Percentiles rank a stretch among this genome's conserved stretches.
phyloP scores from a whole-genome alignment of 2,113 vertebrate genomes.

The Sebastes fasciatus region DNA sequence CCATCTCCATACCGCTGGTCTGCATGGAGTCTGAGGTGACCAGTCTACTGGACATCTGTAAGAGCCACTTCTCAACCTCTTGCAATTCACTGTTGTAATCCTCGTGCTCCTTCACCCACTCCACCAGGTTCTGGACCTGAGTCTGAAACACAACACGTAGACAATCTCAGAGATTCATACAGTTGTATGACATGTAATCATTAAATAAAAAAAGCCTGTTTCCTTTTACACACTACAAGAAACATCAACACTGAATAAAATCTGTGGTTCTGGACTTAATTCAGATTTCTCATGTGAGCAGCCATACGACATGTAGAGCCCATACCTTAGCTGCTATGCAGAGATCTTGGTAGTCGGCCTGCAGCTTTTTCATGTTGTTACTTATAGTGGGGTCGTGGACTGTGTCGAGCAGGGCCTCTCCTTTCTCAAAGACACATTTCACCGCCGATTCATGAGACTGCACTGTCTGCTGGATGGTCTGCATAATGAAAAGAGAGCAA shows the following conservation, averaged over 20 bases:
- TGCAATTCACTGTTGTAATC: conserved; percentile 93
- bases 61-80: conserved; percentile 94
- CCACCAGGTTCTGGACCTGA: conserved; percentile 86
- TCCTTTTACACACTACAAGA: neutral
- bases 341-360: conserved; percentile 89
- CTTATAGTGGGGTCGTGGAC: conserved; percentile 86
- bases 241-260: neutral
- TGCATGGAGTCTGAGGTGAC: conserved; percentile 91
- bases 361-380: conserved; percentile 88
- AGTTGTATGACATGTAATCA: neutral
- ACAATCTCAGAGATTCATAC: neutral
- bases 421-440: conserved; percentile 92
- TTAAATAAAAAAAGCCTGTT: too few relatives aligned
- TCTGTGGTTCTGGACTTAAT: neutral
- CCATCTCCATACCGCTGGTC: conserved; percentile 88
- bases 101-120: conserved; percentile 93
- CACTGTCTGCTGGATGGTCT: conserved; percentile 94
- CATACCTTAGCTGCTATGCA: conserved; percentile 86
- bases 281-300: neutral
- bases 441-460: conserved; percentile 92
- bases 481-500: conserved; percentile 25
- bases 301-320: neutral
- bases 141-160: conserved; percentile 75
- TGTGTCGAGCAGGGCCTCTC: conserved; percentile 88
- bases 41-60: conserved; percentile 94